These are phyloP conservation scores for Melinopterus prodromus DNA, from an alignment of 2,888 invertebrate species.

Conservation along the genomic window DNA sequence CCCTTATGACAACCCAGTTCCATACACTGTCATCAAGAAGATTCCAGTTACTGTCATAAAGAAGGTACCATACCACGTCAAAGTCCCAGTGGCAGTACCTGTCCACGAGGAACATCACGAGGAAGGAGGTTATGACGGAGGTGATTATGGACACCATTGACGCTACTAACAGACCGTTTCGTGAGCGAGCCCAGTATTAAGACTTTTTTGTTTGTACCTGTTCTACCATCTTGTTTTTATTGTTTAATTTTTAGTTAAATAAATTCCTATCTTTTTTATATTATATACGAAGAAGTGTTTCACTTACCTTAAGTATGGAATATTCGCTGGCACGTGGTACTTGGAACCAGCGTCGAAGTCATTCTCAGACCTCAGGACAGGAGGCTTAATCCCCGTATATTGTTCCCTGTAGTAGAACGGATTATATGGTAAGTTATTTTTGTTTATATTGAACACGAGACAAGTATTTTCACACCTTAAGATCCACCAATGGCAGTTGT, in stretches of 20 bases:
- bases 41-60: slow-evolving; percentile 61
- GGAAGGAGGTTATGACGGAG: slow-evolving; percentile 48
- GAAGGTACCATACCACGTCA: slow-evolving; percentile 74
- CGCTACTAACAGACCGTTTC: slow-evolving; percentile 13
- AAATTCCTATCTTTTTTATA: slow-evolving; percentile 30
- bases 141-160: slow-evolving; percentile 37
- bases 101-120: slow-evolving; percentile 62
- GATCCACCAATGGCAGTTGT: slow-evolving; percentile 90
- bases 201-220: slow-evolving; percentile 37
- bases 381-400: slow-evolving; percentile 87
- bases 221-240: slow-evolving; percentile 40
- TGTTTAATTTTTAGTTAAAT: slow-evolving; percentile 38
- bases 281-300: slow-evolving; percentile 12
- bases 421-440: not conserved
- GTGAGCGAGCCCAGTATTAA: slow-evolving; percentile 43
- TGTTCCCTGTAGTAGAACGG: slow-evolving; percentile 68
- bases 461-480: slow-evolving; percentile 66
- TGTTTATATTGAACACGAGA: not conserved
- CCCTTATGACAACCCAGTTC: slow-evolving; percentile 72
- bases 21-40: slow-evolving; percentile 63
- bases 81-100: slow-evolving; percentile 72
- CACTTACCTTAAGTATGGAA: slow-evolving; percentile 88
- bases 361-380: slow-evolving; percentile 82
- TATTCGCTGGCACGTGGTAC: slow-evolving; percentile 91
- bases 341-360: slow-evolving; percentile 95